phyloP scores from a whole-genome alignment of 1,140 invertebrate genomes.

The Drosophila neocordata region DNA sequence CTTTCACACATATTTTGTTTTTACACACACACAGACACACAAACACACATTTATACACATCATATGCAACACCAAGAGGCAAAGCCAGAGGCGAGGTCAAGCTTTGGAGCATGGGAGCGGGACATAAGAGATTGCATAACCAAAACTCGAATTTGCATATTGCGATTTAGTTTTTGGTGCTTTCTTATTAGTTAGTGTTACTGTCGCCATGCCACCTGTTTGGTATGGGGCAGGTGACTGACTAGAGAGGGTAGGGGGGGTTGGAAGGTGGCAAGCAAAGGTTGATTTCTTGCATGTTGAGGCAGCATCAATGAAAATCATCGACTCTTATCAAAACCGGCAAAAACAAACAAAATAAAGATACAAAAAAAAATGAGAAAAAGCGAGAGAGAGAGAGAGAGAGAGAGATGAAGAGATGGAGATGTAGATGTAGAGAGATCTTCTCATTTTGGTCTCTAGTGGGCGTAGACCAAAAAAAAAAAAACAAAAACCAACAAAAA shows the following conservation, averaged over 20 bases:
- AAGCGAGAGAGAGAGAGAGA: neutral
- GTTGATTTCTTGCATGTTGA: conserved; percentile 40
- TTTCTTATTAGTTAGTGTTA: conserved; percentile 32
- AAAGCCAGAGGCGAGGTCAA: conserved; percentile 63
- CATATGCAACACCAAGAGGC: neutral
- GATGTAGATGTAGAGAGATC: neutral
- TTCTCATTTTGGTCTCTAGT: conserved; percentile 36
- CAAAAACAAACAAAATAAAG: conserved; percentile 8
- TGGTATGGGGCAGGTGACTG: conserved; percentile 9
- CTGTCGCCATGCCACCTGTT: conserved; percentile 54
- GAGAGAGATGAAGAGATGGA: neutral
- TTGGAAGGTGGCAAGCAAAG: too few species aligned
- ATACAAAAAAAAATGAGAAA: conserved; percentile 7
- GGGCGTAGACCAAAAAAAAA: conserved; percentile 58
- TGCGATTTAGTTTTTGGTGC: conserved; percentile 61
- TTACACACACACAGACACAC: conserved; percentile 32
- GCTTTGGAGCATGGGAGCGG: conserved; percentile 63
- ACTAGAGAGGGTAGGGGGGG: neutral
- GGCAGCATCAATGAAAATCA: conserved; percentile 20
- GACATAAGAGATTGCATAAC: conserved; percentile 60
- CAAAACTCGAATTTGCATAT: conserved; percentile 69
- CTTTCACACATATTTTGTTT: conserved; percentile 43
- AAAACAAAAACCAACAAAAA: conserved; percentile 12
- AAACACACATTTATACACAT: conserved; percentile 6
- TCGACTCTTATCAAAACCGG: conserved; percentile 37